phyloP scores from a whole-genome alignment of 30 jellyfish, hydroid and myxozoan genomes.

The Turritopsis rubra region DNA sequence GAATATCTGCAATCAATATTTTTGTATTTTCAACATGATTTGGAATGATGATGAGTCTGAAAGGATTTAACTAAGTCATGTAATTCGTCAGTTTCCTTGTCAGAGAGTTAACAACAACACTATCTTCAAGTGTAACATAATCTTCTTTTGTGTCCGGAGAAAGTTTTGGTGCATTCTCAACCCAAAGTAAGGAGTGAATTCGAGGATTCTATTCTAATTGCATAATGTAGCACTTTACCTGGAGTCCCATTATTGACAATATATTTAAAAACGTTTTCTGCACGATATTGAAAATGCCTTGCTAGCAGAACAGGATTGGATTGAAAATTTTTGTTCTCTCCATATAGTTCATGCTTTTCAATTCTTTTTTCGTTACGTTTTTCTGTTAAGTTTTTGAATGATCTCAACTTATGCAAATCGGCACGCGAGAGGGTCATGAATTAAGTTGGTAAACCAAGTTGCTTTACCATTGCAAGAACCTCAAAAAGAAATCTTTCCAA shows the following conservation, averaged over 20 bases:
- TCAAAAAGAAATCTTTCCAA: conserved; percentile 38
- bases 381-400: conserved; percentile 2
- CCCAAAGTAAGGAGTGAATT: conserved; percentile 30
- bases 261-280: conserved; percentile 25
- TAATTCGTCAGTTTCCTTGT: background rate
- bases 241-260: conserved; percentile 21
- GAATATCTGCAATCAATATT: too few species aligned
- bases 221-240: conserved; percentile 29
- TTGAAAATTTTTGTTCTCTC: conserved; percentile 26
- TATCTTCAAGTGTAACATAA: conserved; percentile 13
- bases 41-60: conserved; percentile 20
- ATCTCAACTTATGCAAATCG: conserved; percentile 22
- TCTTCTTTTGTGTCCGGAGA: conserved; percentile 7
- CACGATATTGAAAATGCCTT: conserved; percentile 43
- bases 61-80: conserved; percentile 15
- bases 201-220: conserved; percentile 36
- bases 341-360: conserved; percentile 1
- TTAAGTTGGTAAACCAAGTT: conserved; percentile 38
- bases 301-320: conserved; percentile 32
- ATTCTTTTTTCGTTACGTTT: background rate
- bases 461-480: conserved; percentile 52
- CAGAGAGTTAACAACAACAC: background rate
- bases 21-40: conserved; percentile 22
- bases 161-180: conserved; percentile 20
- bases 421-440: conserved; percentile 43